Percentiles rank a stretch among this genome's conserved stretches.
These are phyloP conservation scores for Bubo bubo DNA, from an alignment of 2,113 vertebrate species.

Conservation along the genomic window DNA sequence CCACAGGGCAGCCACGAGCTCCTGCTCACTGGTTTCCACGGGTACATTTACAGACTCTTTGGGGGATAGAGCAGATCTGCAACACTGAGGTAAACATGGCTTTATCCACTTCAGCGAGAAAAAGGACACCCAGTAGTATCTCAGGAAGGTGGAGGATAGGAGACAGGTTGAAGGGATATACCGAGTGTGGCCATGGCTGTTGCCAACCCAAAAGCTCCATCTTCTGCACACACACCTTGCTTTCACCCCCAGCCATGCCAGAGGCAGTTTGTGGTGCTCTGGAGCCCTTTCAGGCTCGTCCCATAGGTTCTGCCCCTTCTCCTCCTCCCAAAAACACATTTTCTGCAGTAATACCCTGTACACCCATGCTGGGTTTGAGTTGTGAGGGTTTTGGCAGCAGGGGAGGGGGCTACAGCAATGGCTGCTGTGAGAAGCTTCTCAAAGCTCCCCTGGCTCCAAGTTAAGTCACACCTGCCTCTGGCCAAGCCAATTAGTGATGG, in stretches of 20 bases:
- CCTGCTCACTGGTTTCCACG: neutral
- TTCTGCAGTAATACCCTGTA: neutral
- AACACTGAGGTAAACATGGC: neutral
- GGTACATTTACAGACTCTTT: neutral
- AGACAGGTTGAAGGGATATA: neutral
- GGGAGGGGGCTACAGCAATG: too few relatives aligned
- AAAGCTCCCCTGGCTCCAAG: too few relatives aligned
- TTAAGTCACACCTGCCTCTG: too few relatives aligned
- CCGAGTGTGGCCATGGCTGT: neutral
- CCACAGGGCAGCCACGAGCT: too few relatives aligned
- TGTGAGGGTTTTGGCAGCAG: too few relatives aligned
- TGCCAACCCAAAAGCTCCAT: neutral
- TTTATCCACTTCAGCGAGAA: neutral
- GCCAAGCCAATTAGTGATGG: too few relatives aligned
- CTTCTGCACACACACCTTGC: rapidly evolving
- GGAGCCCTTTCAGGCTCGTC: neutral
- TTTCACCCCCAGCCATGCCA: neutral
- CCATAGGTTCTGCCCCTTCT: neutral
- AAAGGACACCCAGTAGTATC: neutral
- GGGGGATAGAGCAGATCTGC: neutral
- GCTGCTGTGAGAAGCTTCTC: too few relatives aligned
- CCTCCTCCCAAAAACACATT: neutral
- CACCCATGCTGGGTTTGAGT: too few relatives aligned
- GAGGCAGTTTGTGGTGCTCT: neutral
- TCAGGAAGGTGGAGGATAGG: neutral